Conservation (phyloP, 1,140 invertebrate genomes). For the Patella vulgata region DNA sequence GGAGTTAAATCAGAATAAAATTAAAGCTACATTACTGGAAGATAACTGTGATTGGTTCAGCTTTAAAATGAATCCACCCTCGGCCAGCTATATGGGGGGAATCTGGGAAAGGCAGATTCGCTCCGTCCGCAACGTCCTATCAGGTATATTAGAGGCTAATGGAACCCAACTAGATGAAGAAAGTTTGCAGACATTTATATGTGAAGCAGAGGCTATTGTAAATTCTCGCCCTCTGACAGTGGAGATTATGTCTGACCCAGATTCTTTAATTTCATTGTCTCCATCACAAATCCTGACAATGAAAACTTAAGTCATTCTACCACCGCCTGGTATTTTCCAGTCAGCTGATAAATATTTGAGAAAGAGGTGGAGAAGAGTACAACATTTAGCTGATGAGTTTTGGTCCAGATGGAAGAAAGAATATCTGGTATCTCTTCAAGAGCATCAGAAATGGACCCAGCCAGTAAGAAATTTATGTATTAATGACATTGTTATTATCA, state of each 20-base stretch:
- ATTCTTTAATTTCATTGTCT: constrained; percentile 21
- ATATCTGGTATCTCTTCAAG: constrained; percentile 14
- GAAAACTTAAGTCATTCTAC: constrained; percentile 25
- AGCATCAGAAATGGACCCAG: constrained; percentile 28
- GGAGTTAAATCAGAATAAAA: neutral
- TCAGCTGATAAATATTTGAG: constrained; percentile 25
- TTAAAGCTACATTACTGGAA: constrained; percentile 3
- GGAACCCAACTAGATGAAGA: too few species aligned
- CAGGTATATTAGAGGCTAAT: too few species aligned
- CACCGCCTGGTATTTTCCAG: constrained; percentile 28
- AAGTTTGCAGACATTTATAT: constrained; percentile 38
- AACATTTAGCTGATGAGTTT: constrained; percentile 31
- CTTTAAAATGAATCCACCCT: constrained; percentile 27
- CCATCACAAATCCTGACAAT: constrained; percentile 35
- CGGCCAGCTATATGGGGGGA: constrained; percentile 32
- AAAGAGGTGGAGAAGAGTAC: constrained; percentile 38
- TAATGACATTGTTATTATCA: constrained; percentile 38
- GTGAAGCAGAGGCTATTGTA: constrained; percentile 37
- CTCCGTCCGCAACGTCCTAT: constrained; percentile 7
- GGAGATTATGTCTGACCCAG: too few species aligned
- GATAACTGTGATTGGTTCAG: constrained; percentile 12
- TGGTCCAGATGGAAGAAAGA: constrained; percentile 35
- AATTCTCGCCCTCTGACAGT: constrained; percentile 35
- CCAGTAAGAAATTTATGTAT: constrained; percentile 19
- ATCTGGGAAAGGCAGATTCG: constrained; percentile 22